phyloP scores from a whole-genome alignment of 2,888 invertebrate species.

The Ochropleura plecta region DNA sequence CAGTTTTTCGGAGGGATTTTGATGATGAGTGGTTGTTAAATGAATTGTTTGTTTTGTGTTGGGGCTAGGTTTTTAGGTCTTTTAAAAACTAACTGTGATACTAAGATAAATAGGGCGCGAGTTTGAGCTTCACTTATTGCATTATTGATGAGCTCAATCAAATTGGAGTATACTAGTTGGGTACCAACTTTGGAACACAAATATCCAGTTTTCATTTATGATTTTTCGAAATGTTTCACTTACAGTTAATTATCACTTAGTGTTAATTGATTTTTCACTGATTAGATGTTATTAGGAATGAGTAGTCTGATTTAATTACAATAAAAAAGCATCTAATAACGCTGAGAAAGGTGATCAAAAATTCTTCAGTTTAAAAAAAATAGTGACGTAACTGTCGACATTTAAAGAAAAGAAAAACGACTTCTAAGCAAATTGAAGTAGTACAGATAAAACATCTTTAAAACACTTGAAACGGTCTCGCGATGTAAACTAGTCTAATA shows the following conservation, averaged over 20 bases:
- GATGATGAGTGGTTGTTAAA: conserved; percentile 36
- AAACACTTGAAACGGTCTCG: conserved; percentile 30
- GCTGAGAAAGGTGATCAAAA: neutral
- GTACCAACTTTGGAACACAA: neutral
- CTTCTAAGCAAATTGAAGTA: conserved; percentile 1
- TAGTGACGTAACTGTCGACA: neutral
- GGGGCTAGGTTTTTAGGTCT: conserved; percentile 3
- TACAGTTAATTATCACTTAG: too few species aligned
- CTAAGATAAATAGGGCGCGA: neutral
- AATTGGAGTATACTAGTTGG: neutral
- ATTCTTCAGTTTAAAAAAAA: neutral
- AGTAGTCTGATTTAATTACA: neutral
- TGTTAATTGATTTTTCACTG: too few species aligned
- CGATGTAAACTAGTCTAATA: conserved; percentile 50
- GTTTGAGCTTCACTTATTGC: neutral
- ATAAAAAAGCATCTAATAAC: neutral
- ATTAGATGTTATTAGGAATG: neutral
- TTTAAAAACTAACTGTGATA: neutral
- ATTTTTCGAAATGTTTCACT: neutral
- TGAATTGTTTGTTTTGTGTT: conserved; percentile 31
- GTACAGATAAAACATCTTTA: neutral
- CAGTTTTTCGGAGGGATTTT: conserved; percentile 45
- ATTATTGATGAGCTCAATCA: neutral
- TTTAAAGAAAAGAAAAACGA: neutral
- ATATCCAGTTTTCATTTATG: neutral